Conservation (phyloP, 1,140 invertebrate species). For the Cyclina sinensis region DNA sequence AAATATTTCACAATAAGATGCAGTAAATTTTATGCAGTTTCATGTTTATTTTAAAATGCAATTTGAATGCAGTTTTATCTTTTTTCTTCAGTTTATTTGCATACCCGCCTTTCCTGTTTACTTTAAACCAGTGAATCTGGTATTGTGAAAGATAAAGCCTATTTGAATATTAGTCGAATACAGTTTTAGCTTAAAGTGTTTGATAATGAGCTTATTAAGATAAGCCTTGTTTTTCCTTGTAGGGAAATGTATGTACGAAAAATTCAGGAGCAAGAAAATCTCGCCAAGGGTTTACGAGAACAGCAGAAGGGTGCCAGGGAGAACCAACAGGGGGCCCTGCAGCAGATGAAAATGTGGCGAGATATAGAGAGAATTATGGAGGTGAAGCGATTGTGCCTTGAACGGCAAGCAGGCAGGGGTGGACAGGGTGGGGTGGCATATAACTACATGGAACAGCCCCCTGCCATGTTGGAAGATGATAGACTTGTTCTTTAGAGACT, state of each 20-base stretch:
- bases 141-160: no score
- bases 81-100: no score
- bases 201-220: not conserved
- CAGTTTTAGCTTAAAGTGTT: no score
- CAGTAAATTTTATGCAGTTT: no score
- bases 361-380: slow-evolving; percentile 88
- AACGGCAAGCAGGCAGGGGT: slow-evolving; percentile 68
- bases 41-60: no score
- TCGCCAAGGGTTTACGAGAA: slow-evolving; percentile 88
- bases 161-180: no score
- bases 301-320: slow-evolving; percentile 89
- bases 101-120: no score
- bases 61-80: no score
- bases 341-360: slow-evolving; percentile 91
- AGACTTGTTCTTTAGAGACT: slow-evolving; percentile 78
- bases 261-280: slow-evolving; percentile 89
- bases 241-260: slow-evolving; percentile 88
- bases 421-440: slow-evolving; percentile 50
- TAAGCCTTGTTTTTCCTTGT: slow-evolving; percentile 61
- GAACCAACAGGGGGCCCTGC: slow-evolving; percentile 87
- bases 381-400: slow-evolving; percentile 84
- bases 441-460: slow-evolving; percentile 75
- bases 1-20: no score
- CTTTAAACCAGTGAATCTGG: no score
- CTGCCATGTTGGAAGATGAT: slow-evolving; percentile 80